Base-by-base conservation (phyloP, 2,888 invertebrate species). In the Yponomeuta malinellus region DNA sequence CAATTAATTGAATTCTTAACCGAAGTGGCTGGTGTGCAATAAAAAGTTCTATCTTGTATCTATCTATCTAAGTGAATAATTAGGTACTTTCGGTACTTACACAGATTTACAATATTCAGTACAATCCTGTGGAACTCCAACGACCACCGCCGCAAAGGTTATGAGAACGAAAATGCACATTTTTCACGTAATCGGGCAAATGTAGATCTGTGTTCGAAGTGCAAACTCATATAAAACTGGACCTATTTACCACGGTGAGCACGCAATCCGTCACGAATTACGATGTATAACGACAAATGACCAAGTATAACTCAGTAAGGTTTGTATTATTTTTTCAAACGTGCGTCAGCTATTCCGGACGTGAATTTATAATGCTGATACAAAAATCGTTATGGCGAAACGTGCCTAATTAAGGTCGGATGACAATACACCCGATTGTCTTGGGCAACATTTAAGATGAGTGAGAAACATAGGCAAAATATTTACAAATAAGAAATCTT, bases 371-470 rank as follows among this genome's bases (percentile, higher is more conserved):
- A 15, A 59, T 59, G 52, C 52, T 59, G 52, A 59, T 59, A 15
- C 15, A 59, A 59, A 59, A 59, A 59, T 59, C 15, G 52, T 59
- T 59, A 59, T 15, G 52, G 15, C 52, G 52, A 59, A 59, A 59
- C 52, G 52, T 59, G 52, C 52, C 52, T 59, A 59, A 59, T 52
- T 52, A 52, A 52, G 52, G 52, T 52, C 52, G 52, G 52, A 52
- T 12, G 15, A 59, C 52, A 59, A 59, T 59, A 43, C 9, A 43
- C 43, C 8, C 43, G 43, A 43, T 43, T 43, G 43, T 43, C 43
- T 43, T 43, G 43, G 43, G 43, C 43, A 43, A 43, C 43, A 15
- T 59, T 59, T 59, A 12, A 59, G 52, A 59, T 59, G 52, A 15
- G 15, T 4, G 43, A 5, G 52, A 15, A 12, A 59, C 12, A 59